These are phyloP conservation scores for Hyperoplus immaculatus DNA, from an alignment of 2,797 vertebrate genomes.

Conservation along the genomic window DNA sequence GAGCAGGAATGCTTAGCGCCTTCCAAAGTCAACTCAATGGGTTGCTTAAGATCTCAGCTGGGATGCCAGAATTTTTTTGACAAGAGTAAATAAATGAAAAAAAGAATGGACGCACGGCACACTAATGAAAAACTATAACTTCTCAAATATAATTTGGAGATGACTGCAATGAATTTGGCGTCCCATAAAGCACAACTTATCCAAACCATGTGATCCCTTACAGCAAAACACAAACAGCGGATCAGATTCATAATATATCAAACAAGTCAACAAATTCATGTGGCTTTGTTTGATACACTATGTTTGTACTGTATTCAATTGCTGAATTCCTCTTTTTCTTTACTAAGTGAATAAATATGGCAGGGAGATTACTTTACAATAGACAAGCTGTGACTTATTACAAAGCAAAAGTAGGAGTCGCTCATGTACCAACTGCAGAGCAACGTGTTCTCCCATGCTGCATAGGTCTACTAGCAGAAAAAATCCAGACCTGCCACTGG, in stretches of 20 bases:
- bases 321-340: background rate
- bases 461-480: background rate
- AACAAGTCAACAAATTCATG: background rate
- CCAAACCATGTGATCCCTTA: background rate
- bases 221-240: slow-evolving; percentile 16
- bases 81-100: slow-evolving; percentile 51
- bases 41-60: slow-evolving; percentile 87
- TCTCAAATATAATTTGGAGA: slow-evolving; percentile 18
- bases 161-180: slow-evolving; percentile 6
- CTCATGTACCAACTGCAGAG: slow-evolving; percentile 13
- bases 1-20: slow-evolving; percentile 90
- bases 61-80: slow-evolving; percentile 67
- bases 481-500: no score
- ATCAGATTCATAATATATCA: slow-evolving; percentile 7
- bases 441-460: background rate
- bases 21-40: slow-evolving; percentile 92
- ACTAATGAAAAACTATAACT: slow-evolving; percentile 3
- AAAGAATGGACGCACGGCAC: slow-evolving; percentile 41
- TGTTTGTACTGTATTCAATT: no score
- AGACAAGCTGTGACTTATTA: background rate
- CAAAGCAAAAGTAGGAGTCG: background rate
- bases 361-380: slow-evolving; percentile 1
- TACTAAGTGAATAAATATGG: background rate
- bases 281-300: background rate
- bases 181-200: slow-evolving; percentile 4